Percentiles rank a stretch among this genome's conserved stretches.
Conservation (phyloP, 2,797 vertebrate genomes). For the Spinibarbus caldwelli region DNA sequence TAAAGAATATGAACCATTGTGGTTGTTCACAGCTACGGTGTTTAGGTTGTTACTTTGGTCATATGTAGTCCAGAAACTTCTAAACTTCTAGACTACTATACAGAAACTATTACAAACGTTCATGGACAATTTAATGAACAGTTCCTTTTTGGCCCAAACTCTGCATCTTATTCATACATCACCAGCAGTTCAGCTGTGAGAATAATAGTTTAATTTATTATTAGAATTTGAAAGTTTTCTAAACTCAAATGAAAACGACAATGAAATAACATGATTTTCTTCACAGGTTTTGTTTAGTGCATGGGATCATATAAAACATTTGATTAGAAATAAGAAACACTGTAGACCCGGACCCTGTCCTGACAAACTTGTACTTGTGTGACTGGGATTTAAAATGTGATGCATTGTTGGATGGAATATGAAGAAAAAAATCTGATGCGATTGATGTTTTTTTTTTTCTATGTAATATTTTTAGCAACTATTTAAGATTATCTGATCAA, state of each 20-base stretch:
- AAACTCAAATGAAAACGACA: background rate
- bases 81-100: background rate
- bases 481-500: slow-evolving; percentile 1
- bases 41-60: background rate
- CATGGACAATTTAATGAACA: background rate
- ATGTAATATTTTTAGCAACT: background rate
- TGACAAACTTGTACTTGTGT: slow-evolving; percentile 2
- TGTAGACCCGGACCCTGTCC: background rate
- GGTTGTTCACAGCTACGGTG: background rate
- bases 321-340: background rate
- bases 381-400: background rate
- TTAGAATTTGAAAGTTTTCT: background rate
- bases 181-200: background rate
- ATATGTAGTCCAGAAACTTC: background rate
- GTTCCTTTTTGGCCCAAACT: background rate
- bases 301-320: background rate
- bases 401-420: background rate
- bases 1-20: slow-evolving; percentile 8
- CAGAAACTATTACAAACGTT: background rate
- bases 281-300: background rate
- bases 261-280: background rate
- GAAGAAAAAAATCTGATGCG: background rate
- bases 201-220: background rate
- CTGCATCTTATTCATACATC: background rate
- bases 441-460: background rate